phyloP scores from a whole-genome alignment of 2,113 vertebrate genomes.

The Bothrops jararaca region DNA sequence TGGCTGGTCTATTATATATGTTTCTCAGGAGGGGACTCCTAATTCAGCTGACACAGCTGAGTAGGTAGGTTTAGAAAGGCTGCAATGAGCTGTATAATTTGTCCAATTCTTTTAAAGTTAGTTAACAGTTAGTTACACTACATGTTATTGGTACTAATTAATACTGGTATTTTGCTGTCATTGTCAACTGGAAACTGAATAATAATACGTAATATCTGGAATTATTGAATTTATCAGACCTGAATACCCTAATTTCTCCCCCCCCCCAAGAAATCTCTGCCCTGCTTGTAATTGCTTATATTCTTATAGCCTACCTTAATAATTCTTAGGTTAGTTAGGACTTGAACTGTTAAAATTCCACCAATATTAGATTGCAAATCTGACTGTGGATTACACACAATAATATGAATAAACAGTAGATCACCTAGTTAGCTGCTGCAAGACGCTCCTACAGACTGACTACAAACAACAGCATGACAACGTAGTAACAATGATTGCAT shows the following conservation, averaged over 20 bases:
- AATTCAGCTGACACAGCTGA: slow-evolving; percentile 30
- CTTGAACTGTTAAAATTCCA: background rate
- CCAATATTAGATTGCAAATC: background rate
- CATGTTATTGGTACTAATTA: slow-evolving; percentile 31
- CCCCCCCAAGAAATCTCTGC: too few relatives aligned
- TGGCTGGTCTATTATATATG: slow-evolving; percentile 20
- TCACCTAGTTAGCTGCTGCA: too few relatives aligned
- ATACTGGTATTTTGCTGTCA: slow-evolving; percentile 14
- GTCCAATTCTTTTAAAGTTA: slow-evolving; percentile 37
- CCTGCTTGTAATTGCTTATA: background rate
- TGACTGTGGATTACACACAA: background rate
- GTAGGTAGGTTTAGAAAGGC: background rate
- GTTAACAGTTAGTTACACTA: slow-evolving; percentile 31
- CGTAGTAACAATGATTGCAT: too few relatives aligned
- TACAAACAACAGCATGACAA: too few relatives aligned
- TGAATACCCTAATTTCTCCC: background rate
- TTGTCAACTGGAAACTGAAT: background rate
- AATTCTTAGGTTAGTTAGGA: background rate
- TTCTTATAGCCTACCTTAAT: background rate
- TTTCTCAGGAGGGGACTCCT: slow-evolving; percentile 6
- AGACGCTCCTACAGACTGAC: too few relatives aligned
- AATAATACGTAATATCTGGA: background rate
- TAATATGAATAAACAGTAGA: too few relatives aligned
- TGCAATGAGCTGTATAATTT: slow-evolving; percentile 9
- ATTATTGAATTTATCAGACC: background rate